Base-by-base conservation (phyloP, 2,113 vertebrate species). In the Oryzias celebensis region DNA sequence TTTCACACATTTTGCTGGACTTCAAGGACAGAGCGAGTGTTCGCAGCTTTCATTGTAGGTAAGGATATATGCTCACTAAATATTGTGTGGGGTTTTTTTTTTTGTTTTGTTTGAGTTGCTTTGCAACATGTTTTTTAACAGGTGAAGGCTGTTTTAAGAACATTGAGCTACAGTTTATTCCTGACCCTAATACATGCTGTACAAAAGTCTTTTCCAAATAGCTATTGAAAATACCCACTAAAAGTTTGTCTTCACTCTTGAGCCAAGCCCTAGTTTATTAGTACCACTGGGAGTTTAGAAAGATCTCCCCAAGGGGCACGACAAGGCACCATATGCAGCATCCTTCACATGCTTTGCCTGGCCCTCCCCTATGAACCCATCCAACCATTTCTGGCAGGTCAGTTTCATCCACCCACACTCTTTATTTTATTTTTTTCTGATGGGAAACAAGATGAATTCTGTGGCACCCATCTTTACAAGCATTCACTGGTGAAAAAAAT, bases 371-470 rank as follows among this genome's bases (percentile, higher is more conserved):
- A 45, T 45, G 44, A 45, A 45, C 44, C 12, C 75, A 62, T 75
- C 68, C 68, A 74, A 66, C 58, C 53, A 5, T 57, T 67, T 78
- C 50, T 46, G 58, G 58, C 59, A 77, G 76, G 78, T 72, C 82
- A 82, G 43, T 62, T 46, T 20, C 17, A 52, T 65, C 36, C 44
- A 67, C 24, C 45, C 58, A 52, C 58, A 51, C 58, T 60, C 60
- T 62, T 48, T 60, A 13, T 52, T 49, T 46, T 63, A 31, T 59
- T 8, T 18, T 16, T 8, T 56, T 72, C 55, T 26, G 7, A 48
- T 65, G 69, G 65, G 58, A 77, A 66, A 51, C 48, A 74, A n/a
- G 31, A 61, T 68, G 18, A 54, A 58, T 42, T 69, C 47, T 23
- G 55, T 54, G 45, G 77, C 67, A 56, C 45, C 18, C 14, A 50